phyloP scores from a whole-genome alignment of 2,113 vertebrate genomes.

The Sturnira hondurensis region DNA sequence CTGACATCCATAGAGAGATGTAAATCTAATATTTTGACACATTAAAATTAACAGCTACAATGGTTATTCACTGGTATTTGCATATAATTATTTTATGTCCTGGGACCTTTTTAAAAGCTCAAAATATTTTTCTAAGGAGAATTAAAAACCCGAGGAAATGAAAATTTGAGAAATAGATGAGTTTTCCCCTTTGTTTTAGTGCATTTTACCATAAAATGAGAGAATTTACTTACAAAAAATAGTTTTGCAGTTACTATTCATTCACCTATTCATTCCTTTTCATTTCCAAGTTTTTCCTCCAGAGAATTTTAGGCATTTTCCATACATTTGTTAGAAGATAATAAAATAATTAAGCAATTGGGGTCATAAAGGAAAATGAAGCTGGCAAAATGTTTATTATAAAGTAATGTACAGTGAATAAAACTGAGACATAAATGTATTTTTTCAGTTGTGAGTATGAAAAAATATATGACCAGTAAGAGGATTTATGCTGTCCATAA shows the following conservation, averaged over 20 bases:
- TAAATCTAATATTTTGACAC: constrained; percentile 56
- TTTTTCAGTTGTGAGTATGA: background rate
- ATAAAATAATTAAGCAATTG: background rate
- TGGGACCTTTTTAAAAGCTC: constrained; percentile 57
- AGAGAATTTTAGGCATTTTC: background rate
- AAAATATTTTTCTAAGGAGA: constrained; percentile 37
- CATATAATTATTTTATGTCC: constrained; percentile 63
- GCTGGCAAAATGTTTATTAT: background rate
- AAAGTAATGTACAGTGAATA: background rate
- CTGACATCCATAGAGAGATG: constrained; percentile 44
- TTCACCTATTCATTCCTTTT: background rate
- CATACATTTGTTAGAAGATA: background rate
- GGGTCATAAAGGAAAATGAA: background rate
- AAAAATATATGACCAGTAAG: background rate
- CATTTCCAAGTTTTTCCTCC: background rate
- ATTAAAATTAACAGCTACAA: constrained; percentile 51
- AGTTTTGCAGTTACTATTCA: background rate
- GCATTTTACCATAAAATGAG: background rate
- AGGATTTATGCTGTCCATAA: background rate
- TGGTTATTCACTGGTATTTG: constrained; percentile 58
- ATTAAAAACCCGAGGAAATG: constrained; percentile 24
- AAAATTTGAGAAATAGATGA: background rate
- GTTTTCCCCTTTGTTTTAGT: background rate
- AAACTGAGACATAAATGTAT: background rate
- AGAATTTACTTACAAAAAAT: constrained; percentile 17